Base-by-base conservation (phyloP, 2,797 vertebrate species). In the Cyclopterus lumpus region DNA sequence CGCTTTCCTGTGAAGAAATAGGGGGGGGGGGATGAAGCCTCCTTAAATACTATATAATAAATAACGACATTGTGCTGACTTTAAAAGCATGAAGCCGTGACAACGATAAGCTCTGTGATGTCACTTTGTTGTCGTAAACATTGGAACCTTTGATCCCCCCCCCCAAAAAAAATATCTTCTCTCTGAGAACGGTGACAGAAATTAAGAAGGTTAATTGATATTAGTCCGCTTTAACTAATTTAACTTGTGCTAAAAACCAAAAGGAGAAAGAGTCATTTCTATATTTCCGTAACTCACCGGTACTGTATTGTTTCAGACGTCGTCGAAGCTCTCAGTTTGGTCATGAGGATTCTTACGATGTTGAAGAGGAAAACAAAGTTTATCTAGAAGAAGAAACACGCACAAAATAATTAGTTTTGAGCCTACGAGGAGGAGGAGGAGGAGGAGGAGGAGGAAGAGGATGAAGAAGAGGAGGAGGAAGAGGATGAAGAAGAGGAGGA, bases 361-460 rank as follows among this genome's bases (percentile, higher is more conserved):
- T 98, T 99, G 94, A 99, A 99, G 14, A 99, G 96, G 93, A 99
- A 99, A 79, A 99, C 94, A 93, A 99, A 99, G 86, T 99, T 99
- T 84, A 99, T 97, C 97, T 99, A 83, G 32, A 42, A 75, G 67
- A 44, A 62, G 73, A 12, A 63, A 53, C 24, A 85, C n/a, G n/a
- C n/a, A 77, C 10, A 73, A 67, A 59, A 67, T 11, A 57, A 70
- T 83, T 58, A 67, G 67, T 46, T 66, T 58, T 71, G 16, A 79
- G n/a, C n/a, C n/a, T n/a, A n/a, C n/a, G 26, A 28, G 26, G 26
- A 28, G 3, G 26, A 28, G 26, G 32, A 77, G 73, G 26, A 76
- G 26, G 48, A 78, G 48, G 62, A 38, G 22, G 51, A n/a, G 62
- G 55, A 78, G 73, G 22, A 77, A 44, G 8, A 20, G n/a, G n/a